These are phyloP conservation scores for Crotalus tigris DNA, from an alignment of 2,113 vertebrate genomes.

Conservation along the genomic window DNA sequence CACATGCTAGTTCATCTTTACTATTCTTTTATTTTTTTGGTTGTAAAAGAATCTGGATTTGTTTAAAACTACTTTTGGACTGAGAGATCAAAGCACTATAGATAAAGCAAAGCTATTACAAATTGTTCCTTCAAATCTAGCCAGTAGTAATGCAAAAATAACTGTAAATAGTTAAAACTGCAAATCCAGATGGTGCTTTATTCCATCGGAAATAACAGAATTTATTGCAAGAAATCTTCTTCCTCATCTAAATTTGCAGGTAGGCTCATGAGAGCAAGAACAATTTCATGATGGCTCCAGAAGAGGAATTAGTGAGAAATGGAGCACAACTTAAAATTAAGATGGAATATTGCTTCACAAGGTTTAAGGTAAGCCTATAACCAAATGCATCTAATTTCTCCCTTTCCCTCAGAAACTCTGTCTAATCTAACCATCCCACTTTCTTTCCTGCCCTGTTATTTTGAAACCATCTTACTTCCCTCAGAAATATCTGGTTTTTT, in stretches of 20 bases:
- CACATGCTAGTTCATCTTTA: conserved; percentile 65
- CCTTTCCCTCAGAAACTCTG: background rate
- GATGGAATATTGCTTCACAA: background rate
- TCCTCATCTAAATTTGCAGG: background rate
- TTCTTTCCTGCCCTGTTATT: background rate
- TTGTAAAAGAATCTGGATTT: conserved; percentile 68
- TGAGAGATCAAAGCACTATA: conserved; percentile 73
- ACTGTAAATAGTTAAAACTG: conserved; percentile 58
- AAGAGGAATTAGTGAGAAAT: background rate
- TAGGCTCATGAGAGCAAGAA: background rate
- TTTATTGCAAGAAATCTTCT: conserved; percentile 11
- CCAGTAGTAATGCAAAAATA: conserved; percentile 66
- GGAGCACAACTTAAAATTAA: background rate
- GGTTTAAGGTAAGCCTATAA: background rate
- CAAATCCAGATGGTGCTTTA: conserved; percentile 8
- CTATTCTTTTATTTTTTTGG: background rate
- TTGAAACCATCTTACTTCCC: background rate
- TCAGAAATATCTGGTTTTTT: background rate
- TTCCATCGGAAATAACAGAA: conserved; percentile 10
- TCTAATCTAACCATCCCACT: background rate
- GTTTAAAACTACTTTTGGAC: conserved; percentile 71
- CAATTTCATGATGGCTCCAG: background rate
- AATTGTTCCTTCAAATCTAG: conserved; percentile 73
- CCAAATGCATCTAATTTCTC: background rate
- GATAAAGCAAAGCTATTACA: conserved; percentile 73